Base-by-base conservation (phyloP, 2,888 invertebrate genomes). In the Dexiosoma caninum region DNA sequence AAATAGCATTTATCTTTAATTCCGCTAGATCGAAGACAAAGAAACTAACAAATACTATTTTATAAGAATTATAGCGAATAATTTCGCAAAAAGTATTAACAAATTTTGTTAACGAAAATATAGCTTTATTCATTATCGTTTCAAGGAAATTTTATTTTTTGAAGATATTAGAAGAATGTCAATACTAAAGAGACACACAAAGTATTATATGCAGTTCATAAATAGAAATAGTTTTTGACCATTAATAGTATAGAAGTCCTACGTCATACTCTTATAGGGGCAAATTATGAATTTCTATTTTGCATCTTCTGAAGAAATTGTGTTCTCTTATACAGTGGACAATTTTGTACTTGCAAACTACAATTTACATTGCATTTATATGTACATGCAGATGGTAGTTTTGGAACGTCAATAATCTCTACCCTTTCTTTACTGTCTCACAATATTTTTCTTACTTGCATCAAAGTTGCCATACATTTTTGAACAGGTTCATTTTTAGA, bases 1-100 rank as follows among this genome's bases (percentile, higher is more conserved):
- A 70, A 32, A 55, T 49, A 77, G 77, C 70, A 77, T 77, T 77
- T 77, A 77, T 76, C 27, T 74, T 59, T 62, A 62, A 30, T 76
- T 35, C 44, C 49, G 70, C 70, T 71, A 49, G 60, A 49, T 12
- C 10, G 21, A 16, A 42, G 42, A n/a, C 10, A 23, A n/a, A 35
- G 12, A 42, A 40, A n/a, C 19, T n/a, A n/a, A 6, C 44, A 74
- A 57, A 30, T 14, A 64, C 44, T 46, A 19, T 53, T 42, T 46
- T 60, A 49, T 19, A 49, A 40, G 10, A 30, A 19, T 5, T n/a
- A 35, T n/a, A 35, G 2, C 19, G 35, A 55, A 35, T 32, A 53
- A 16, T 67, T 57, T 51, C 9, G 16, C 23, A 12, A 53, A 8
- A 8, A 44, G 12, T 10, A 8, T 12, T 49, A n/a, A n/a, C n/a